phyloP scores from a whole-genome alignment of 2,797 vertebrate genomes.

The Ciconia nigra region DNA sequence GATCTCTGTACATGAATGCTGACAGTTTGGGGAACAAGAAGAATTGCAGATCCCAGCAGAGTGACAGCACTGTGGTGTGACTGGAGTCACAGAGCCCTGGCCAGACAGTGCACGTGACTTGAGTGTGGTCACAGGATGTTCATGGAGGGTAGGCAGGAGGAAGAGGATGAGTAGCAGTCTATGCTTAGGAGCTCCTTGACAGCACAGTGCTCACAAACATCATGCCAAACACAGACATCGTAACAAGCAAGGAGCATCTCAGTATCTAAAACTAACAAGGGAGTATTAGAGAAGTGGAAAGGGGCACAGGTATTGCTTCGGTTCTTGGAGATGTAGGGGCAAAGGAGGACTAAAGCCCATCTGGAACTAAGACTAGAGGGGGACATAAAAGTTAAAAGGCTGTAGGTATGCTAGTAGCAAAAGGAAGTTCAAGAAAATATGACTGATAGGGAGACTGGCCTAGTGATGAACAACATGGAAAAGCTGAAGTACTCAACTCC shows the following conservation, averaged over 20 bases:
- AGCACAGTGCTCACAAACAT: neutral
- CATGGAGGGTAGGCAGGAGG: neutral
- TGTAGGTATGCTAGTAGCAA: neutral
- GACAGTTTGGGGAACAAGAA: neutral
- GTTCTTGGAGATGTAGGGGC: neutral
- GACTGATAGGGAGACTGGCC: neutral
- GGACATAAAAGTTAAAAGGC: neutral
- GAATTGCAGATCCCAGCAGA: neutral
- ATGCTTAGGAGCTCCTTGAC: neutral
- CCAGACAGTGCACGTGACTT: neutral
- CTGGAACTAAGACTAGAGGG: neutral
- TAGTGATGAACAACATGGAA: neutral
- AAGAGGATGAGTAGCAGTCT: neutral
- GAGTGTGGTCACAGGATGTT: neutral
- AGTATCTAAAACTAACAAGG: neutral
- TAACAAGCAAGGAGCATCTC: neutral
- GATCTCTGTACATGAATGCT: neutral
- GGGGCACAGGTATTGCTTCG: neutral
- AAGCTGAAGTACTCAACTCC: neutral
- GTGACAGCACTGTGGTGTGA: neutral
- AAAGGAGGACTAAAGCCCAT: neutral
- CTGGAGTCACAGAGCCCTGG: neutral
- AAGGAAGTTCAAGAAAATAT: neutral
- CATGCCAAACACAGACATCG: neutral
- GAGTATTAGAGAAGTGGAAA: neutral